Evolutionary conservation across 1,140 invertebrate genomes (phyloP), one percentile per base, ranked within the genome.

Genomic region (Sminthurinus signatus): DNA sequence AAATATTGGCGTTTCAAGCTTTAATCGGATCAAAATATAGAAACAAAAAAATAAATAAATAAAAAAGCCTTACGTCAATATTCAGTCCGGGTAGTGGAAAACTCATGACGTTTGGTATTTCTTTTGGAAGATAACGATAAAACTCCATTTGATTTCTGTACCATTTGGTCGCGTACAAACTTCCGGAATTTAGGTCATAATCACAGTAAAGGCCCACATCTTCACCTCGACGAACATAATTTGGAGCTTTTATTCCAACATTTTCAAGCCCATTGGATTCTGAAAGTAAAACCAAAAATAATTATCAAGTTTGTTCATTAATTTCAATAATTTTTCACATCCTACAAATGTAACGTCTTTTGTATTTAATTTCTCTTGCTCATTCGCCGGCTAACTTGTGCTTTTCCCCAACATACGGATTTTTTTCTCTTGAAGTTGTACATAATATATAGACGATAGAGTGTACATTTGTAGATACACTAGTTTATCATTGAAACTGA

Each of bases 111-210:
- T 50, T 42, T 17, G 67, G 67, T 15, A 57, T 51, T 48, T 69
- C 64, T 32, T 65, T 64, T 2, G 67, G 67, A 25, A 69, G 50
- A 42, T 23, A 69, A 36, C 57, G 57, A 29, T 58, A 61, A 50
- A 61, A 60, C 25, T 60, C 67, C 42, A 55, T 43, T 4, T n/a
- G 3, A 25, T 48, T 31, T 28, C 62, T 50, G 59, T 65, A 69
- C 61, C 63, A 60, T 60, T 69, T 69, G 23, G 60, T 56, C 5
- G 64, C 60, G 23, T 69, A 69, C 32, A 69, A 44, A 29, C 54
- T 44, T n/a, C 60, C 63, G 23, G 58, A 54, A 42, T 65, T 50
- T 25, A 65, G 32, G 61, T 69, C 62, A 51, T 65, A 69, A 44
- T 65, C 59, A 46, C 67, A 69, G 14, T 21, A 57, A 25, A 69